Conservation (phyloP, 2,113 vertebrate species). For the Festucalex cinctus region DNA sequence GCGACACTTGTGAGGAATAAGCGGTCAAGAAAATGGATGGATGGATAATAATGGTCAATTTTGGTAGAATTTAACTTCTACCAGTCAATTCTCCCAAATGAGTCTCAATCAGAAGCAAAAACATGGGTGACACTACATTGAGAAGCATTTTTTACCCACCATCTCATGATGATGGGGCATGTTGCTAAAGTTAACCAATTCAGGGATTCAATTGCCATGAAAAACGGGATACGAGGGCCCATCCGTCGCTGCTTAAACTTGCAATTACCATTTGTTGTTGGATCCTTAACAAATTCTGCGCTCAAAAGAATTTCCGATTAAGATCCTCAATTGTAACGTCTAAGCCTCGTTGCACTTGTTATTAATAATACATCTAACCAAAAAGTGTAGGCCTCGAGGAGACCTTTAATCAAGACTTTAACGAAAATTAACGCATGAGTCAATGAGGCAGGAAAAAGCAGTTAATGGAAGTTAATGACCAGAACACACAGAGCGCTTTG, state of each 20-base stretch:
- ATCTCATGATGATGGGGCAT: background rate
- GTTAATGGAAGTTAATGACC: conserved; percentile 69
- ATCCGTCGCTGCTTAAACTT: background rate
- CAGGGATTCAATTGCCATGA: background rate
- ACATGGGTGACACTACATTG: background rate
- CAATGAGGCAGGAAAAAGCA: conserved; percentile 61
- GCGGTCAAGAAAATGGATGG: no score
- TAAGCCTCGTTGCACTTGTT: background rate
- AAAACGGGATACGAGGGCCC: background rate
- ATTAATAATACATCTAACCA: background rate
- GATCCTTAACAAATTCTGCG: background rate
- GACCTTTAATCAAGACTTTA: conserved; percentile 48
- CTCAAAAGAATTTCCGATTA: background rate
- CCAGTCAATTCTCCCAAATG: background rate
- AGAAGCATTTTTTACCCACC: background rate
- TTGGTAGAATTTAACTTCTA: background rate
- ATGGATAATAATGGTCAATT: no score
- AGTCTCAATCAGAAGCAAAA: background rate
- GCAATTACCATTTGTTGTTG: background rate
- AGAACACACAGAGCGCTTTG: conserved; percentile 57
- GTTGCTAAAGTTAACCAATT: background rate
- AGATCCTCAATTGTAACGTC: background rate
- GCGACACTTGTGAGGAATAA: no score
- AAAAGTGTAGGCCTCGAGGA: conserved; percentile 19
- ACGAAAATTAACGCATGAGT: conserved; percentile 48